Percentiles rank a stretch among this genome's conserved stretches.
phyloP scores from a whole-genome alignment of 2,888 invertebrate species.

The Poecilobothrus nobilitatus region DNA sequence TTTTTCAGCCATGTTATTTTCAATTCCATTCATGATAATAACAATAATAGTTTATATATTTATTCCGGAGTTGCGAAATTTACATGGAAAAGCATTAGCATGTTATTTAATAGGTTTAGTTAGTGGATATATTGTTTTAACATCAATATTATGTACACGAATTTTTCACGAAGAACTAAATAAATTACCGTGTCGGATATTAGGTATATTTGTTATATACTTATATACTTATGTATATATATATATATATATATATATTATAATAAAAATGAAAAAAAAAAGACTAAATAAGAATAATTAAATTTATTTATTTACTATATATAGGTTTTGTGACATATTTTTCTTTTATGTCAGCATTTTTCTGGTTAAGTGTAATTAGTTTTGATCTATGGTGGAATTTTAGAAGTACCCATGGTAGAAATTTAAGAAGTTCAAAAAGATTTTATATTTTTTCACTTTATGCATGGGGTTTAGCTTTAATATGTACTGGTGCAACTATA shows the following conservation, averaged over 20 bases:
- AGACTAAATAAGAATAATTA: neutral
- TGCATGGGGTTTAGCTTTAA: constrained; percentile 36
- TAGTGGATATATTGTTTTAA: constrained; percentile 46
- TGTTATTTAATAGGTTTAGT: constrained; percentile 58
- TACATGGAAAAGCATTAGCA: constrained; percentile 66
- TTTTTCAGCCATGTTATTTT: constrained; percentile 55
- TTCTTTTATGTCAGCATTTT: constrained; percentile 67
- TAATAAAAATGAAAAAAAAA: neutral
- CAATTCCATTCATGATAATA: constrained; percentile 58
- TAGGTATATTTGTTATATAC: neutral
- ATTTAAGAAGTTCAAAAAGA: constrained; percentile 26
- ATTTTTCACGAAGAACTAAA: neutral
- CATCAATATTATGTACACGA: too few relatives aligned
- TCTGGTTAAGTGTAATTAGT: constrained; percentile 80
- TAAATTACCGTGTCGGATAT: neutral
- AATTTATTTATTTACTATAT: neutral
- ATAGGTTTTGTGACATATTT: constrained; percentile 47
- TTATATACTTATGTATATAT: too few relatives aligned
- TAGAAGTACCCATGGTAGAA: constrained; percentile 18
- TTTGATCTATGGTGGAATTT: constrained; percentile 66
- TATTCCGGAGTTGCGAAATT: constrained; percentile 57
- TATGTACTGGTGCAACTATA: constrained; percentile 31
- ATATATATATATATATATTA: too few relatives aligned
- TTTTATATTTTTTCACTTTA: constrained; percentile 39
- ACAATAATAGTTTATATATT: constrained; percentile 62